phyloP scores from a whole-genome alignment of 2,888 invertebrate genomes.

The Agrilus cyanescens region DNA sequence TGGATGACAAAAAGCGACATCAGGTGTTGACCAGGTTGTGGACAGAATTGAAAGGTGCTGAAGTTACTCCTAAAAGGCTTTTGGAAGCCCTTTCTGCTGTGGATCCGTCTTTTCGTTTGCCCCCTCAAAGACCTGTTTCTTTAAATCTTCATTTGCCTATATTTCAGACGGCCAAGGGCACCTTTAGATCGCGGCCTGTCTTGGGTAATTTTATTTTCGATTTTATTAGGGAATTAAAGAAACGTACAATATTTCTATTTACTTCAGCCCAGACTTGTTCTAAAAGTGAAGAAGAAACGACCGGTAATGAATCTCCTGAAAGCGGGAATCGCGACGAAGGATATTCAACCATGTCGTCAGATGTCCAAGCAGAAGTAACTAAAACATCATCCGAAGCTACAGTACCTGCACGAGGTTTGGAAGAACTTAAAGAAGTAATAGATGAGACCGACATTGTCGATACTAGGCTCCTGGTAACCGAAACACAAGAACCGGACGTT shows the following conservation, averaged over 20 bases:
- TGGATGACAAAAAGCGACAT: conserved; percentile 52
- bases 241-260: conserved; percentile 3
- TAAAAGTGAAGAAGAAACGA: conserved; percentile 49
- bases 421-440: conserved; percentile 62
- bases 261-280: conserved; percentile 35
- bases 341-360: conserved; percentile 75
- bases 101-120: conserved; percentile 55
- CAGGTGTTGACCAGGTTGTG: conserved; percentile 51
- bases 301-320: conserved; percentile 60
- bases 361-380: conserved; percentile 62
- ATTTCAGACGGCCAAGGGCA: conserved; percentile 37
- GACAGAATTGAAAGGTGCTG: conserved; percentile 52
- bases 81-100: conserved; percentile 51
- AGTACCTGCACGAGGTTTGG: conserved; percentile 44
- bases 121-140: conserved; percentile 56
- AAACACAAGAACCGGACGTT: conserved; percentile 50
- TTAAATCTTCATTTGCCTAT: conserved; percentile 56
- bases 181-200: conserved; percentile 32
- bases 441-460: conserved; percentile 55
- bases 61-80: conserved; percentile 49
- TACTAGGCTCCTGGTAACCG: conserved; percentile 44
- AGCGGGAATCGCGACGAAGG: conserved; percentile 71
- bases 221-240: not conserved
- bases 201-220: conserved; percentile 28
- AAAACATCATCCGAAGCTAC: conserved; percentile 25